Percentiles rank a stretch among this genome's conserved stretches.
These are phyloP conservation scores for Galeruca laticollis DNA, from an alignment of 2,888 invertebrate species.

Conservation along the genomic window DNA sequence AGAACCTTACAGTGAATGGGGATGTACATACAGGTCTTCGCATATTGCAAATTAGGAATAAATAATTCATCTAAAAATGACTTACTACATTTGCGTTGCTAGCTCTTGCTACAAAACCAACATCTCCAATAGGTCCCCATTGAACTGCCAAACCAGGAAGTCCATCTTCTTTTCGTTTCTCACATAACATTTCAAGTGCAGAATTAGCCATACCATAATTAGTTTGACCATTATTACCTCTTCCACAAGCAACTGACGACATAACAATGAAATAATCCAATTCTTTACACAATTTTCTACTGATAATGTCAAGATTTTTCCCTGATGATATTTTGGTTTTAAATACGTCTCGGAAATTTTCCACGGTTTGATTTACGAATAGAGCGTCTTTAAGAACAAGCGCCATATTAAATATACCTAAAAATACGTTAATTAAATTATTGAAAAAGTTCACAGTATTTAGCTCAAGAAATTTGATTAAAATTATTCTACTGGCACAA, in stretches of 20 bases:
- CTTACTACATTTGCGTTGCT: constrained; percentile 36
- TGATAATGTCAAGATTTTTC: constrained; percentile 69
- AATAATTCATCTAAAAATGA: background rate
- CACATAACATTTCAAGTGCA: constrained; percentile 54
- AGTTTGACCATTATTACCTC: constrained; percentile 54
- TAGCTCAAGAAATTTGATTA: too few relatives aligned
- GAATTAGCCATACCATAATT: constrained; percentile 56
- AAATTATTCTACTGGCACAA: too few relatives aligned
- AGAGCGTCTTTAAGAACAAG: constrained; percentile 82
- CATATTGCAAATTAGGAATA: too few relatives aligned
- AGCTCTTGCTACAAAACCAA: constrained; percentile 44
- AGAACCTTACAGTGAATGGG: too few relatives aligned
- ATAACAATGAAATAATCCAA: constrained; percentile 57
- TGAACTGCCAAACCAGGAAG: constrained; percentile 54
- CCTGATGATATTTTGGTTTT: constrained; percentile 73
- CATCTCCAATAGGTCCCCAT: constrained; percentile 54
- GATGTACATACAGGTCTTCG: too few relatives aligned
- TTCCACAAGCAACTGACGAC: constrained; percentile 52
- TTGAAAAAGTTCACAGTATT: too few relatives aligned
- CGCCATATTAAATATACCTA: constrained; percentile 90
- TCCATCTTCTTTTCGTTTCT: constrained; percentile 48
- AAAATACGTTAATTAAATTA: too few relatives aligned
- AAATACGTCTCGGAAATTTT: constrained; percentile 74
- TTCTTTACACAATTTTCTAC: constrained; percentile 66
- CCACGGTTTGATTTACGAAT: constrained; percentile 81